Base-by-base conservation (phyloP, 2,888 invertebrate species). In the Creontiades dilutus region DNA sequence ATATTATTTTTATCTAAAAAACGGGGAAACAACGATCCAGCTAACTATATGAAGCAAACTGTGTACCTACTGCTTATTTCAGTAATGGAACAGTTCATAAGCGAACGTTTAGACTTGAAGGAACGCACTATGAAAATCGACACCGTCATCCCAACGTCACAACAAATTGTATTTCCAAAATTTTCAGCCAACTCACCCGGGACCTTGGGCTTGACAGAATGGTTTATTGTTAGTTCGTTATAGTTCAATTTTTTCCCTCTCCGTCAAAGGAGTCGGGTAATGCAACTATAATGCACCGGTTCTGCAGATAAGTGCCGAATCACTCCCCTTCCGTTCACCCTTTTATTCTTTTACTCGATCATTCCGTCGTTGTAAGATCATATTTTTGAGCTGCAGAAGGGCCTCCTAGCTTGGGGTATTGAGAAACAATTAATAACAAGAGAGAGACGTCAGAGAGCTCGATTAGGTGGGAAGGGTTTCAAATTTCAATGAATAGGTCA, bases 221-320 rank as follows among this genome's bases (percentile, higher is more conserved):
- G 61, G 61, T 61, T 61, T 61, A 61, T 61, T 61, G 61, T 61
- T 61, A 61, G 61, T 61, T 61, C n/a, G 61, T 61, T 61, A 61
- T 61, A 61, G 61, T 61, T 37, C 61, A 61, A 61, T 61, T 61
- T 61, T 61, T 61, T 61, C n/a, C 9, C 9, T 16, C 7, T 19
- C 0, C 61, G 19, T 61, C 61, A 61, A 61, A 61, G 61, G 61
- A 16, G 61, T 61, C n/a, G 61, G 61, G 61, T 61, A 61, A 61
- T 61, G 61, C 9, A 61, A 61, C 61, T 61, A 61, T 61, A 19
- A 16, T 61, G 61, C 61, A 61, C 61, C 61, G 61, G 61, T 61
- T 61, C 61, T 16, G 9, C 19, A n/a, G 16, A 19, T 61, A 61
- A 61, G 19, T 61, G 61, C 61, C 61, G 61, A 61, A 61, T 61